These are phyloP conservation scores for Platysternon megacephalum DNA, from an alignment of 2,113 vertebrate species.

Conservation along the genomic window DNA sequence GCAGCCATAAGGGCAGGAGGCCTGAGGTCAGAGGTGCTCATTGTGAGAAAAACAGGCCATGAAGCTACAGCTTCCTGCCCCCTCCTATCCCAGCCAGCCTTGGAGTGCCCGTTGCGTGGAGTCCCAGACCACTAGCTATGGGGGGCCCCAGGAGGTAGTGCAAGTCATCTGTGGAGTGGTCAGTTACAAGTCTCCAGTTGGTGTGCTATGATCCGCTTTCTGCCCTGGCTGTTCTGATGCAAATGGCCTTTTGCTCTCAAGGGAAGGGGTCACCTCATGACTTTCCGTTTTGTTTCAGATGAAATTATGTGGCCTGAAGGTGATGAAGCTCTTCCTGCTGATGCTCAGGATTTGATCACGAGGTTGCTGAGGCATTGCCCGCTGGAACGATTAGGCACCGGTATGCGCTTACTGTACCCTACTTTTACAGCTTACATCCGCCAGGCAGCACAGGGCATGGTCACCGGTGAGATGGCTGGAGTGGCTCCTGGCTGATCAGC, in stretches of 20 bases:
- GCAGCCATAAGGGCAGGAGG: neutral
- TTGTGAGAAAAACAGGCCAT: neutral
- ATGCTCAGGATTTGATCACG: slow-evolving; percentile 93
- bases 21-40: neutral
- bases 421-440: too few species aligned
- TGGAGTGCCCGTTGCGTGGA: neutral
- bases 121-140: neutral
- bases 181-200: neutral
- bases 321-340: slow-evolving; percentile 89
- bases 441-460: fast-evolving
- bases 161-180: neutral
- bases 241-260: neutral
- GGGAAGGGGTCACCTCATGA: neutral
- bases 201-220: neutral
- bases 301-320: slow-evolving; percentile 96
- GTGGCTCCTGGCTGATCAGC: too few species aligned
- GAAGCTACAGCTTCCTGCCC: neutral
- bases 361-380: slow-evolving; percentile 89
- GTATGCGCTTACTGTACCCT: slow-evolving; percentile 53
- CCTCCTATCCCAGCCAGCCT: neutral
- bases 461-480: neutral
- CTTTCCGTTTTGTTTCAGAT: slow-evolving; percentile 74
- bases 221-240: neutral
- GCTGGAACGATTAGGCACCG: slow-evolving; percentile 92
- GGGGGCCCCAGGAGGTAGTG: neutral